phyloP scores from a whole-genome alignment of 2,113 vertebrate species.

The Nymphicus hollandicus region DNA sequence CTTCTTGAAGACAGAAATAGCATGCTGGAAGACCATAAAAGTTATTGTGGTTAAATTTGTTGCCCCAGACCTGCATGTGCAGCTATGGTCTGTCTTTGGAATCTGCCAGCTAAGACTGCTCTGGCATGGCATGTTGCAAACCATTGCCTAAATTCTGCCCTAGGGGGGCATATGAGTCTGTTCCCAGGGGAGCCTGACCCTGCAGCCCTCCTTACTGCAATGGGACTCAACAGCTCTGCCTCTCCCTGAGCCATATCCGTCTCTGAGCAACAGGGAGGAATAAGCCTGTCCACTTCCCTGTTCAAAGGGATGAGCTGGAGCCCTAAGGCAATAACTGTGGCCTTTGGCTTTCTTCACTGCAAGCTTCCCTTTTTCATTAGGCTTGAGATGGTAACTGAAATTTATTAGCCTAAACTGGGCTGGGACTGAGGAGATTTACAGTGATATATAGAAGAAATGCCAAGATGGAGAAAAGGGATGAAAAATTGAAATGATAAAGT shows the following conservation, averaged over 20 bases:
- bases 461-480: slow-evolving; percentile 59
- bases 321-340: not conserved
- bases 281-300: not conserved
- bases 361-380: slow-evolving; percentile 63
- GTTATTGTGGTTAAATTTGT: not conserved
- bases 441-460: slow-evolving; percentile 65
- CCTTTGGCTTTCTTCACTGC: slow-evolving; percentile 27
- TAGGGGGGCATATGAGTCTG: not conserved
- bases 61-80: not conserved
- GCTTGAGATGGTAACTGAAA: slow-evolving; percentile 61
- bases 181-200: not conserved
- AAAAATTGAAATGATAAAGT: slow-evolving; percentile 76
- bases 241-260: fast-evolving
- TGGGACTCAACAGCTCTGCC: not conserved
- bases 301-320: not conserved
- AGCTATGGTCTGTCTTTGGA: not conserved
- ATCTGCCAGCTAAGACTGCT: not conserved
- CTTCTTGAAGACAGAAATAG: not conserved
- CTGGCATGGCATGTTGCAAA: not conserved
- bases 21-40: not conserved
- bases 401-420: slow-evolving; percentile 72
- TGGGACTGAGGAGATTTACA: slow-evolving; percentile 68
- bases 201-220: not conserved
- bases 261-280: not conserved
- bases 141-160: not conserved